Evolutionary conservation across 2,113 vertebrate genomes (phyloP), one percentile per base, ranked within the genome.

Genomic region (Vulpes ferrilata): DNA sequence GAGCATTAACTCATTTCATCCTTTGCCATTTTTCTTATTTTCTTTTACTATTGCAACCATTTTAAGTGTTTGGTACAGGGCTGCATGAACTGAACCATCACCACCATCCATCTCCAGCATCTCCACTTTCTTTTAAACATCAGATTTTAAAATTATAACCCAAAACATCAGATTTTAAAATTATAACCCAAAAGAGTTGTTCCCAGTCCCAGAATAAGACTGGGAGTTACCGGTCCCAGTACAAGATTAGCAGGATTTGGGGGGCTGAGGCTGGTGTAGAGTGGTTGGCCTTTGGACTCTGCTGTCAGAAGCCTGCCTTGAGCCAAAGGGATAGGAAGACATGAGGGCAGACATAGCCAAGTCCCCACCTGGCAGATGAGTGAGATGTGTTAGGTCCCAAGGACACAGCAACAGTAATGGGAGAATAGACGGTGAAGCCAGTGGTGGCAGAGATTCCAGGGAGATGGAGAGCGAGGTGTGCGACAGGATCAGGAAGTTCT

Each of bases 101-200:
- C 30, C 59, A 82, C 19, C 53, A 17, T 9, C 13, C n/a, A 74
- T 17, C 73, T 88, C 51, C 11, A 79, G 25, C 82, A 95, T 32
- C n/a, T 35, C 11, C 81, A 11, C 43, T 43, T 80, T 64, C 82
- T 88, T 78, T 83, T 59, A 64, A 93, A 96, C 9, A 80, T 53
- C 25, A 67, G 32, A 67, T 9, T 94, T 93, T 64, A 85, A 88
- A 96, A 51, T 55, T 62, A 30, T 25, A 48, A 71, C 80, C 27
- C n/a, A 10, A 64, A 93, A 96, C 9, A 80, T 53, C 25, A 67
- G 32, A 67, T 9, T 94, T 93, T 64, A 85, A 88, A 96, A 51
- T 55, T 62, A 30, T 25, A 48, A 71, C 80, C 27, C n/a, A 10
- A 60, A 93, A 78, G 35, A 85, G 62, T 55, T 25, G 2, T 88